phyloP scores from a whole-genome alignment of 1,140 invertebrate genomes.

The Calliphora vicina region DNA sequence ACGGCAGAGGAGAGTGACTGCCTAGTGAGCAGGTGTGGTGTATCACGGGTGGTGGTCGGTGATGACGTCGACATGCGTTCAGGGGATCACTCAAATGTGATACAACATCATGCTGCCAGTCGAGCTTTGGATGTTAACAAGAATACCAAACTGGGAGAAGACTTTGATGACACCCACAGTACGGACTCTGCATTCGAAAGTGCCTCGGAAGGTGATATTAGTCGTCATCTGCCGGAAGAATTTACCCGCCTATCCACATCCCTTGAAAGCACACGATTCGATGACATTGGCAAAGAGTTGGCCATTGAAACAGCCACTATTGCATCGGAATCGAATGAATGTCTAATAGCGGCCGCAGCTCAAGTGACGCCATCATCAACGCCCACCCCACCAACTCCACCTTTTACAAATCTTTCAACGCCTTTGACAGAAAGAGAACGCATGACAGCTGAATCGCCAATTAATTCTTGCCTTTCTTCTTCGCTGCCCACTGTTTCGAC shows the following conservation, averaged over 20 bases:
- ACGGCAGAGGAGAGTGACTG: conserved; percentile 58
- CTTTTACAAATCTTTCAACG: conserved; percentile 24
- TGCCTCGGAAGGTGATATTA: conserved; percentile 59
- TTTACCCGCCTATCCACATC: conserved; percentile 57
- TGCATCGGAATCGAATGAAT: conserved; percentile 59
- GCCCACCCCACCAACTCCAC: conserved; percentile 41
- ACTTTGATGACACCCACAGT: conserved; percentile 60
- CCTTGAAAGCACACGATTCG: conserved; percentile 55
- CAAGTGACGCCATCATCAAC: conserved; percentile 37
- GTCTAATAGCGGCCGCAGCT: conserved; percentile 46
- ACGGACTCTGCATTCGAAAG: conserved; percentile 61
- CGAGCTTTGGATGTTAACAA: conserved; percentile 54
- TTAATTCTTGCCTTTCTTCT: conserved; percentile 16
- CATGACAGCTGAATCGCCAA: conserved; percentile 33
- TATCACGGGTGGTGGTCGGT: neutral
- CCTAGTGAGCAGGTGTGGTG: conserved; percentile 42
- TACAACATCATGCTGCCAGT: conserved; percentile 26
- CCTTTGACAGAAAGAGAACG: conserved; percentile 9
- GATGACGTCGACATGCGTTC: neutral
- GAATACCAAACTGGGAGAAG: conserved; percentile 51
- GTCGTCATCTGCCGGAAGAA: conserved; percentile 58
- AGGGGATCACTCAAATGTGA: neutral
- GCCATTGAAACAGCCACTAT: conserved; percentile 60
- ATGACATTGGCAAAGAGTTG: conserved; percentile 53
- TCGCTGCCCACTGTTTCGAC: neutral